Base-by-base conservation (phyloP, 2,113 vertebrate genomes). In the Phocoena sinus region DNA sequence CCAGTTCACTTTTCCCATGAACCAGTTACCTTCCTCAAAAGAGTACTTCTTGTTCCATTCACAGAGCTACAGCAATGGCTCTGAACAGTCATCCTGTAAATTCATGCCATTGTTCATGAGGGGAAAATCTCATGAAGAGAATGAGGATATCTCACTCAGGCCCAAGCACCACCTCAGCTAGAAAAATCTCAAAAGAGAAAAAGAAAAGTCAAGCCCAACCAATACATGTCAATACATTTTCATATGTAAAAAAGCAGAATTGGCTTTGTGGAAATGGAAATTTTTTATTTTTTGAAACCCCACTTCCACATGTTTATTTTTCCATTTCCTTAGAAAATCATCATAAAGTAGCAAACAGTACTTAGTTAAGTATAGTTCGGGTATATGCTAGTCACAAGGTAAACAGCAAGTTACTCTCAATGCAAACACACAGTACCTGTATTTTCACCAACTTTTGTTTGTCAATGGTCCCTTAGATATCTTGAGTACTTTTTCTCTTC, bases 71-170 rank as follows among this genome's bases (percentile, higher is more conserved):
- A 67, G 68, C 26, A 93, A 36, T 2, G 12, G 56, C 41, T 85
- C 31, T 63, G 6, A 67, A 92, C 33, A 65, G 50, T 94, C 81
- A 91, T 68, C 85, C 76, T 95, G 10, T 89, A 68, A 92, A 94
- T 71, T 60, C n/a, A 94, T 25, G 47, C 36, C 63, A 41, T 0
- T 92, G 84, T n/a, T 79, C 67, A 73, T 1, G 18, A 71, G 47
- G 28, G 87, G 68, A 67, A 96, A 96, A 95, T 85, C 88, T 95
- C 92, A 76, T 74, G 83, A 94, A 89, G 33, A 95, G 80, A 84
- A 80, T 65, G 58, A 96, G 38, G 67, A 85, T 92, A 68, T 53
- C 44, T 96, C 67, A 85, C 47, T 89, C 11, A 73, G 67, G 47
- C 41, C 41, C 41, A 91, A 82, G 38, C 20, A 83, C 65, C 63